Conservation (phyloP, 2,113 vertebrate species). For the Microcebus tavaratra region DNA sequence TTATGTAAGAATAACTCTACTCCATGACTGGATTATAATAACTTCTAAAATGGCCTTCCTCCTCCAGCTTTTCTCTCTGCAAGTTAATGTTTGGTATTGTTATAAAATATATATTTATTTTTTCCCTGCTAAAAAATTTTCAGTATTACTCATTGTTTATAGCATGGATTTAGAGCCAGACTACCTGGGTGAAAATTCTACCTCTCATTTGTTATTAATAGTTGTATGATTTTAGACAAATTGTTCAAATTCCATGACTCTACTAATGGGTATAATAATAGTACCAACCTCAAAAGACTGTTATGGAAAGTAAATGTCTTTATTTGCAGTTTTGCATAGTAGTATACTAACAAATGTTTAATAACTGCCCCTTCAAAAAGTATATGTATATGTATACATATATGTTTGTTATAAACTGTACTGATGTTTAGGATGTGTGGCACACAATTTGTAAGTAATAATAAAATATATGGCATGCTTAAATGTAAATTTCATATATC, state of each 20-base stretch:
- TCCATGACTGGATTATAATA: neutral
- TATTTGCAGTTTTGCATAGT: neutral
- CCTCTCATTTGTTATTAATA: neutral
- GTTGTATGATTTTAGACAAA: neutral
- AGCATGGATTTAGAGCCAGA: neutral
- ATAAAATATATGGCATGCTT: neutral
- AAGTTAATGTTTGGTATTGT: constrained; percentile 8
- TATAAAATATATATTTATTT: neutral
- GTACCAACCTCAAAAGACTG: neutral
- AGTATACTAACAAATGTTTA: constrained; percentile 20
- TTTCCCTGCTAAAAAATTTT: constrained; percentile 20
- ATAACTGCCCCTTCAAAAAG: neutral
- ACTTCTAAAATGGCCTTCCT: constrained; percentile 22
- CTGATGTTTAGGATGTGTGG: neutral
- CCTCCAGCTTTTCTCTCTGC: neutral
- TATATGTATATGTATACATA: neutral
- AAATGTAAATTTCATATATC: constrained; percentile 17
- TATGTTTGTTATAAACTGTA: neutral
- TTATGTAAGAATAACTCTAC: neutral
- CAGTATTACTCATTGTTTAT: constrained; percentile 7
- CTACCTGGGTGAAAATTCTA: neutral
- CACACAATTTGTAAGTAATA: constrained; percentile 33
- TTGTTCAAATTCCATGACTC: constrained; percentile 15
- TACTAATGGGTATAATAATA: neutral
- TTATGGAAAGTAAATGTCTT: neutral